phyloP scores from a whole-genome alignment of 1,140 invertebrate species.

The Venustaconcha ellipsiformis region DNA sequence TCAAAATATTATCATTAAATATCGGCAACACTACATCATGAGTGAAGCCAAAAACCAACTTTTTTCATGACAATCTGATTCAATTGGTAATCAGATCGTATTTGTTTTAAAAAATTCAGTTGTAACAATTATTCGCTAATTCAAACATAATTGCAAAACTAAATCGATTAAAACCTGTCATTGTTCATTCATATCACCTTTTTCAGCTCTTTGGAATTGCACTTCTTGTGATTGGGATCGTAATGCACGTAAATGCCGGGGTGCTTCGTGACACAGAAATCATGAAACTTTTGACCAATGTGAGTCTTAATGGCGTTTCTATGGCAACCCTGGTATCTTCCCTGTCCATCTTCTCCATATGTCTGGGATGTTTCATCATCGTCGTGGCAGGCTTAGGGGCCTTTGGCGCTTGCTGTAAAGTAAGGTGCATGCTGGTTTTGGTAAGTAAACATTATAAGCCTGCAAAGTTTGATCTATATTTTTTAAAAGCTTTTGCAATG shows the following conservation, averaged over 20 bases:
- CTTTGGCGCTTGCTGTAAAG: conserved; percentile 40
- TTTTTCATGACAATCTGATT: too few relatives aligned
- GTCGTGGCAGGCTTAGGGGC: conserved; percentile 33
- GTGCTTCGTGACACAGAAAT: conserved; percentile 30
- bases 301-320: conserved; percentile 21
- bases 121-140: too few relatives aligned
- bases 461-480: neutral
- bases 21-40: too few relatives aligned
- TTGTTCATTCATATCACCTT: neutral
- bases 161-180: too few relatives aligned
- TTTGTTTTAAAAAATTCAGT: too few relatives aligned
- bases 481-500: neutral
- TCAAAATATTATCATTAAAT: too few relatives aligned
- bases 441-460: conserved; percentile 23
- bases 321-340: conserved; percentile 25
- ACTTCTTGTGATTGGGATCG: conserved; percentile 33
- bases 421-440: conserved; percentile 27
- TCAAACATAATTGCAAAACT: too few relatives aligned
- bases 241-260: conserved; percentile 30
- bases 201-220: conserved; percentile 39
- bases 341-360: conserved; percentile 35
- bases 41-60: too few relatives aligned
- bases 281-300: conserved; percentile 22
- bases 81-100: too few relatives aligned
- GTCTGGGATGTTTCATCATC: conserved; percentile 31